A percentile compares a stretch with the other conserved stretches of the same genome.
Conservation (phyloP, 2,113 vertebrate genomes). For the Pygoscelis antarcticus region DNA sequence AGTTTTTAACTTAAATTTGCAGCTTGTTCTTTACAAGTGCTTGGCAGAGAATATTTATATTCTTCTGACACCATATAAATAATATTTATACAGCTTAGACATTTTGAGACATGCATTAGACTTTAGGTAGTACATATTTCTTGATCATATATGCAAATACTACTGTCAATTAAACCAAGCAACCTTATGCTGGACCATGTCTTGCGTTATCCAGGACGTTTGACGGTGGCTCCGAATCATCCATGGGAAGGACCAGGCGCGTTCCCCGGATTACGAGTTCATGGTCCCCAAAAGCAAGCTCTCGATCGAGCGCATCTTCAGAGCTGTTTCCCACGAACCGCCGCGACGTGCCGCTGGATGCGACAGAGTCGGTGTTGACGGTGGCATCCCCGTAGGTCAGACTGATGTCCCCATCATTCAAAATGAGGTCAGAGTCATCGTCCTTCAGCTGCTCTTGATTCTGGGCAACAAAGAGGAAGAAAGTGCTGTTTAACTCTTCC, state of each 20-base stretch:
- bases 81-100: conserved; percentile 82
- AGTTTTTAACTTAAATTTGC: conserved; percentile 65
- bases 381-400: conserved; percentile 92
- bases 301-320: conserved; percentile 85
- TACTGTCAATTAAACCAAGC: conserved; percentile 63
- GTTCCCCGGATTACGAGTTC: conserved; percentile 94
- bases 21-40: conserved; percentile 72
- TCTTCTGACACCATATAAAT: conserved; percentile 81
- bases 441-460: conserved; percentile 95
- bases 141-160: conserved; percentile 77
- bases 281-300: conserved; percentile 87
- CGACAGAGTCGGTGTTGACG: conserved; percentile 80
- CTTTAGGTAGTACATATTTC: conserved; percentile 79
- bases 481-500: background rate
- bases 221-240: conserved; percentile 89
- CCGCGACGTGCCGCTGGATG: conserved; percentile 51
- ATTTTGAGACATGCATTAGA: conserved; percentile 82
- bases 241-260: conserved; percentile 94
- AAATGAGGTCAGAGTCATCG: conserved; percentile 95
- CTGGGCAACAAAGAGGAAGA: conserved; percentile 67
- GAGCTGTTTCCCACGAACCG: conserved; percentile 73
- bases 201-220: conserved; percentile 76
- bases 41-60: conserved; percentile 72
- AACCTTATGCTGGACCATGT: conserved; percentile 76
- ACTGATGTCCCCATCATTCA: conserved; percentile 91